Base-by-base conservation (phyloP, 2,888 invertebrate species). In the Seira ritae region DNA sequence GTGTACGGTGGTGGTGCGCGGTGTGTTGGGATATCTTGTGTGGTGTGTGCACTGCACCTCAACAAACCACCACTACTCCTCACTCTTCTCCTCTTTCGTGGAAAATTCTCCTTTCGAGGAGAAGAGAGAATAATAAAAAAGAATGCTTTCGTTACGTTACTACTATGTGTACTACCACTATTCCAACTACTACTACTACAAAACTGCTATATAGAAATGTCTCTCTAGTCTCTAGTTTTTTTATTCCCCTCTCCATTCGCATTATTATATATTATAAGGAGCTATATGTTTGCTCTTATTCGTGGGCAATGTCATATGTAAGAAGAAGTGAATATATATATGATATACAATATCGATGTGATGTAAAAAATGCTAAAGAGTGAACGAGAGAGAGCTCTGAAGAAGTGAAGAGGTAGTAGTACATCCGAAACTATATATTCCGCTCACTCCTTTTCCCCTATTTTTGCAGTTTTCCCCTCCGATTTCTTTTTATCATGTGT, bases 21-120 rank as follows among this genome's bases (percentile, higher is more conserved):
- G 75, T 65, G 75, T 81, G 81, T 71, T 65, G 81, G 70, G 75
- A 62, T 66, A 76, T 71, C 70, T 62, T 20, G 62, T 62, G 72
- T 78, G 22, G 80, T 80, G 80, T 76, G 75, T 76, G 75, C 75
- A 71, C 66, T 82, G 82, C 82, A 82, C 82, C 82, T 82, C 82
- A 72, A 68, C 75, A 75, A 75, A 62, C 74, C 80, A 69, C 68
- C 67, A 55, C 60, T 55, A 68, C 76, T 68, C 31, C 68, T 23
- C 74, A 37, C 50, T 73, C 72, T 67, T 73, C 37, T 50, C 66
- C 68, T 71, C 24, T 22, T 20, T 12, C 37, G 15, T 23, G 66
- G 23, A 66, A 66, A 20, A 31, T 31, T 31, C 31, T 31, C 31
- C 31, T 31, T 20, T 65, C 19, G 65, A 65, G 65, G 22, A 20